A percentile compares a stretch with the other conserved stretches of the same genome.
Evolutionary conservation across 1,140 invertebrate species (phyloP).

Genomic region (Sitobion miscanthi): DNA sequence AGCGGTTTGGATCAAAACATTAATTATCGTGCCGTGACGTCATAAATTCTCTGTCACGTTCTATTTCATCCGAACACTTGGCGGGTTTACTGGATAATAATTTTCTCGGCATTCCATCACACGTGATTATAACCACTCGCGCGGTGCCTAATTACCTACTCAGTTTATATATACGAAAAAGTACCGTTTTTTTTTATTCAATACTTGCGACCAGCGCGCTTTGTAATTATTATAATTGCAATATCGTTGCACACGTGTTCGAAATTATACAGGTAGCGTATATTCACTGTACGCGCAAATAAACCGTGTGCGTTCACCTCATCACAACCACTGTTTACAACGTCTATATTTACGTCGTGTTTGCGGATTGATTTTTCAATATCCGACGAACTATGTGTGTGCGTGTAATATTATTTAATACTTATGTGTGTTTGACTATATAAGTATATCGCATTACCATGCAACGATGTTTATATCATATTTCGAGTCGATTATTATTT

Average conservation of each 20-base stretch:
- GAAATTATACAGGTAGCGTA: neutral
- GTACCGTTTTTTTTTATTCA: neutral
- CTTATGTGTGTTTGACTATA: neutral
- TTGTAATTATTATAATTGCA: neutral
- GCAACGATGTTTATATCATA: too few relatives aligned
- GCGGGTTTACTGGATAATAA: neutral
- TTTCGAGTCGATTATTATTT: too few relatives aligned
- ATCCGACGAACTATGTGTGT: neutral
- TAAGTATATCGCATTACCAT: too few relatives aligned
- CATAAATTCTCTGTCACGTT: slow-evolving; percentile 12
- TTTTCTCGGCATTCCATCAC: neutral
- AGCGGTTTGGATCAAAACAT: neutral
- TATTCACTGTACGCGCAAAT: neutral
- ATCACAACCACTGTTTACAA: neutral
- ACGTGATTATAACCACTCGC: slow-evolving; percentile 2
- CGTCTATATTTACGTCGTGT: neutral
- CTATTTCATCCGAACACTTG: neutral
- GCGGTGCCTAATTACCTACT: slow-evolving; percentile 6
- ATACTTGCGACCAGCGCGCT: neutral
- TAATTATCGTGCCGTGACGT: neutral
- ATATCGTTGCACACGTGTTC: neutral
- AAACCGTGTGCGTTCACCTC: neutral
- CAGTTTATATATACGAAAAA: neutral
- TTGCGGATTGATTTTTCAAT: neutral
- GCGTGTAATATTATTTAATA: neutral